These are phyloP conservation scores for Zapus hudsonius DNA, from an alignment of 2,113 vertebrate genomes.

Conservation along the genomic window DNA sequence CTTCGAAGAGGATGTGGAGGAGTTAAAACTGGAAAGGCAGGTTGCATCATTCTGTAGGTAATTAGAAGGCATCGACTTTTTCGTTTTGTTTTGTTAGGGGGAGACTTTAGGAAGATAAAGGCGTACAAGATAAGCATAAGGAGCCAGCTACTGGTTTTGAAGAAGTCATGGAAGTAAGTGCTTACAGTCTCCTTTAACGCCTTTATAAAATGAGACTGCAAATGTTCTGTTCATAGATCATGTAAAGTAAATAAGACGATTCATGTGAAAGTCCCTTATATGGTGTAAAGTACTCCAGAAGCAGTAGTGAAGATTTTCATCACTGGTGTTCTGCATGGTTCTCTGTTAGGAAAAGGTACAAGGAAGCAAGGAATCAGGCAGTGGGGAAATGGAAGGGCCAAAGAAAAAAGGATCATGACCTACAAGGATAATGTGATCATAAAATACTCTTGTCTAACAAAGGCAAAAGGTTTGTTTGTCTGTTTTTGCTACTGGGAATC, in stretches of 20 bases:
- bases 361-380: not conserved
- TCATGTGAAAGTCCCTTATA: not conserved
- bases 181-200: not conserved
- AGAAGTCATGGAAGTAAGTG: slow-evolving; percentile 2
- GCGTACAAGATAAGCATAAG: not conserved
- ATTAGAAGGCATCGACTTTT: not conserved
- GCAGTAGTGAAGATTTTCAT: not conserved
- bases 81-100: slow-evolving; percentile 20
- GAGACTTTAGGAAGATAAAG: slow-evolving; percentile 17
- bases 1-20: slow-evolving; percentile 19
- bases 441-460: not conserved
- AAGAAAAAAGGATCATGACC: not conserved
- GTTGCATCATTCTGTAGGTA: slow-evolving; percentile 12
- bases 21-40: slow-evolving; percentile 48
- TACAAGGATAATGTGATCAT: not conserved
- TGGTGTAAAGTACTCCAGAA: not conserved
- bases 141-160: slow-evolving; percentile 4
- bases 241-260: not conserved
- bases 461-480: not conserved
- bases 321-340: not conserved
- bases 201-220: not conserved
- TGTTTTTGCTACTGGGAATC: not conserved
- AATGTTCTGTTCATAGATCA: not conserved
- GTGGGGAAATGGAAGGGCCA: not conserved
- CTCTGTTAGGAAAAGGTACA: not conserved